Evolutionary conservation across 2,113 vertebrate species (phyloP), one percentile per base, ranked within the genome.

Genomic region (Myodes glareolus): DNA sequence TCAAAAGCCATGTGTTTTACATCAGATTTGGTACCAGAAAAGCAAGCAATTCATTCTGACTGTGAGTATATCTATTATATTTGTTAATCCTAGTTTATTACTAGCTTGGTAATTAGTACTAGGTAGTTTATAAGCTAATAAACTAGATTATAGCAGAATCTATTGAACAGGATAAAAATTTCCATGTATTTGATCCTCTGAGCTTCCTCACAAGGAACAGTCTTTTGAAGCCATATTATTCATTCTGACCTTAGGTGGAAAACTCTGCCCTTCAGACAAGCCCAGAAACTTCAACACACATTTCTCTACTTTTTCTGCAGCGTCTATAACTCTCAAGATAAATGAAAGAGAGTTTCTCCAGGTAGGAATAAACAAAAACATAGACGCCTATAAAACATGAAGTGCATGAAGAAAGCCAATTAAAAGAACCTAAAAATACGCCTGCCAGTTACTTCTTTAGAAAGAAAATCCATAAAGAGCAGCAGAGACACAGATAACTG

Each of bases 341-440:
- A 85, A 77, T 91, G 42, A 84, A 93, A 93, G 72, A 50, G 16
- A 91, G 73, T 42, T 63, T 39, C 14, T 39, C 50, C 55, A 42
- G 58, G 47, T 68, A 67, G 75, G 88, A 95, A 94, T 27, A 96
- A 88, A 88, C 36, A 85, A 86, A 50, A 92, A 84, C 80, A 25
- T 9, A 73, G 67, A 85, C 39, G 29, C 36, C 67, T 19, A 77
- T 39, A 93, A 94, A 94, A 87, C 27, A 70, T 31, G 67, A 81
- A 63, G 7, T 75, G 9, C 31, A 88, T 29, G 17, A 23, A 88
- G 39, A 92, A 75, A 93, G 73, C 12, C 78, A 84, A 96, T 72
- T 94, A 77, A 90, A 93, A 50, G 5, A 42, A 42, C 16, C 86
- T 55, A 7, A 3, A 88, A 39, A 93, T 50, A 85, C n/a, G 23